phyloP scores from a whole-genome alignment of 2,797 vertebrate genomes.

The Sternarchorhynchus goeldii region DNA sequence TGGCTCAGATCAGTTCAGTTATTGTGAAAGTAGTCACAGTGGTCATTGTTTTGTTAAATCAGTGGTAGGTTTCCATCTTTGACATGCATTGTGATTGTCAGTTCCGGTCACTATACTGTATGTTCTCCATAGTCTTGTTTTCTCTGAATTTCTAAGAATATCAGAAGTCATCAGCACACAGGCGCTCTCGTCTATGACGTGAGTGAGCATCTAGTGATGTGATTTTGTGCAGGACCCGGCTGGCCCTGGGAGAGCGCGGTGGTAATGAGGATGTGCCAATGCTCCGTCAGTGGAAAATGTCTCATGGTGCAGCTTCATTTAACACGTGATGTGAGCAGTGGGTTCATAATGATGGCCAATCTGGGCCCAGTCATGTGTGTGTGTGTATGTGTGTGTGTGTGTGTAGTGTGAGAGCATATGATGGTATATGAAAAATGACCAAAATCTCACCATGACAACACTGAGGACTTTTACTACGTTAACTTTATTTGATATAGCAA shows the following conservation, averaged over 20 bases:
- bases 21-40: neutral
- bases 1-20: neutral
- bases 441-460: neutral
- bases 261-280: slow-evolving; percentile 26
- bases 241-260: slow-evolving; percentile 16
- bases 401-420: neutral
- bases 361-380: neutral
- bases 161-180: neutral
- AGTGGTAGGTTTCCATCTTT: neutral
- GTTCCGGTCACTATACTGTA: neutral
- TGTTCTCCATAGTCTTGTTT: neutral
- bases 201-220: slow-evolving; percentile 12
- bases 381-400: neutral
- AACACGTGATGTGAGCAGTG: slow-evolving; percentile 30
- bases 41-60: neutral
- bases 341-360: neutral
- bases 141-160: slow-evolving; percentile 19
- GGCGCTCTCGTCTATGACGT: neutral
- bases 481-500: neutral
- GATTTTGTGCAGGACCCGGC: slow-evolving; percentile 1
- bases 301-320: slow-evolving; percentile 42
- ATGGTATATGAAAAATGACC: neutral
- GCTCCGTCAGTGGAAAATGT: slow-evolving; percentile 54
- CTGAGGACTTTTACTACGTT: neutral
- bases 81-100: neutral